Conservation (phyloP, 2,113 vertebrate species). For the Phalacrocorax carbo region DNA sequence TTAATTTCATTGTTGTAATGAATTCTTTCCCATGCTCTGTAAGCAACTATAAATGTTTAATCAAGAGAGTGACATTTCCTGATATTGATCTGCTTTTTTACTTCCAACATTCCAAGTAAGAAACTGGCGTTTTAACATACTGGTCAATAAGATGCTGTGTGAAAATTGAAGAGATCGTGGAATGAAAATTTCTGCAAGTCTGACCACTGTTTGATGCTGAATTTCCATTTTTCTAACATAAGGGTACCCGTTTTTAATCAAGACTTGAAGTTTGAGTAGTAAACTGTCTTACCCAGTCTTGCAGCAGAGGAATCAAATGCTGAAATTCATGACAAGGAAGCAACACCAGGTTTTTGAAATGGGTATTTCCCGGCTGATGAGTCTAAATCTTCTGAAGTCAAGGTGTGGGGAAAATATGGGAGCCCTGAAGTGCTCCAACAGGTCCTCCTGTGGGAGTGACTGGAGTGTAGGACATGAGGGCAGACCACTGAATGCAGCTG, state of each 20-base stretch:
- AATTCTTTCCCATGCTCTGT: neutral
- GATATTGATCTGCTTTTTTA: neutral
- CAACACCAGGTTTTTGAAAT: neutral
- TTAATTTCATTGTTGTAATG: neutral
- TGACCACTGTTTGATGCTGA: neutral
- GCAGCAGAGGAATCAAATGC: neutral
- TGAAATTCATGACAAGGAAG: neutral
- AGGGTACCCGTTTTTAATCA: neutral
- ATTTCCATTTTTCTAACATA: neutral
- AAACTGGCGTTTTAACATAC: neutral
- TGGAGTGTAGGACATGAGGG: no score
- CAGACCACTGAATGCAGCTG: neutral
- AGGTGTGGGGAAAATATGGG: neutral
- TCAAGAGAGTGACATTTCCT: neutral
- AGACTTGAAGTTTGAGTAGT: neutral
- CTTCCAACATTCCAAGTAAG: neutral
- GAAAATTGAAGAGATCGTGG: neutral
- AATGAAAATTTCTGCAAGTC: neutral
- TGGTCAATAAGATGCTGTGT: neutral
- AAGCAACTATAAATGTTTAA: neutral
- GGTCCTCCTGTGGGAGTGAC: neutral
- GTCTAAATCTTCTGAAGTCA: neutral
- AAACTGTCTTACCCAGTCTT: neutral
- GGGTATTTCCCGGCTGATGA: neutral
- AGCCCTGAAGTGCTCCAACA: neutral